These are phyloP conservation scores for Drosophila setosimentum DNA, from an alignment of 2,888 invertebrate genomes.

Conservation along the genomic window DNA sequence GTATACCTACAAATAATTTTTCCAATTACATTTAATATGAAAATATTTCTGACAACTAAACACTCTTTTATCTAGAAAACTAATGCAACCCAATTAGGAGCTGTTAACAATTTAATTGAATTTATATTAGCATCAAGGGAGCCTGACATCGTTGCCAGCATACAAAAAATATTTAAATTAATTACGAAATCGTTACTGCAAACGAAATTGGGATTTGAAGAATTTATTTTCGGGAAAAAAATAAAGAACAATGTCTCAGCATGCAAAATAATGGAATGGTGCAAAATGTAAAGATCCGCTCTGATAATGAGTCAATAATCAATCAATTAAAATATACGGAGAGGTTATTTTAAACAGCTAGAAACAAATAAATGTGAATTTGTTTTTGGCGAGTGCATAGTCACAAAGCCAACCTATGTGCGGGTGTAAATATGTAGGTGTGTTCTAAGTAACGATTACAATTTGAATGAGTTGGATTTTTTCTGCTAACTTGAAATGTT, in stretches of 20 bases:
- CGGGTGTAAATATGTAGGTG: slow-evolving; percentile 10
- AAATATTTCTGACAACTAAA: background rate
- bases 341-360: slow-evolving; percentile 28
- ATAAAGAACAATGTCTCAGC: background rate
- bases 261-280: background rate
- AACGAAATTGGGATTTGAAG: background rate
- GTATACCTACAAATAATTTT: background rate
- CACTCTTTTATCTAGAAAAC: background rate
- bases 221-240: background rate
- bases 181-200: background rate
- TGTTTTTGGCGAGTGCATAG: slow-evolving; percentile 55
- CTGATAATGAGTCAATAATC: background rate
- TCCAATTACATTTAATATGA: background rate
- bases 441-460: slow-evolving; percentile 48
- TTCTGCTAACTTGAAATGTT: slow-evolving; percentile 48
- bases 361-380: slow-evolving; percentile 37
- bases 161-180: background rate
- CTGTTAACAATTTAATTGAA: background rate
- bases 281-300: background rate
- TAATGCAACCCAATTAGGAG: background rate
- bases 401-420: slow-evolving; percentile 70
- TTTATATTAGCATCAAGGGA: background rate
- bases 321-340: background rate
- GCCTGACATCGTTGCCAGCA: background rate
- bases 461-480: slow-evolving; percentile 44